Base-by-base conservation (phyloP, 1,140 invertebrate species). In the Zaprionus kolodkinae region DNA sequence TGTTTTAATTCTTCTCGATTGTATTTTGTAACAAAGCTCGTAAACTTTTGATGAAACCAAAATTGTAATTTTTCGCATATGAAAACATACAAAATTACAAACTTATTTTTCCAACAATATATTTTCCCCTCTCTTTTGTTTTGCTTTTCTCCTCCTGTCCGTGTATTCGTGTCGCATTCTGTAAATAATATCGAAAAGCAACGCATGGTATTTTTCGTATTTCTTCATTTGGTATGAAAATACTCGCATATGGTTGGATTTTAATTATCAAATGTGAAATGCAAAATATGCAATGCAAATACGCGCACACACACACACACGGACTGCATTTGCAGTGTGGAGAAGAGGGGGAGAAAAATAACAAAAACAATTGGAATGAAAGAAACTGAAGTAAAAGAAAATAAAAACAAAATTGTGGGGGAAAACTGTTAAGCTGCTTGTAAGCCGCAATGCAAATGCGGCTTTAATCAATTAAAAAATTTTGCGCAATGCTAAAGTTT, bases 401-500 rank as follows among this genome's bases (percentile, higher is more conserved):
- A 56, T 54, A 59, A 64, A 40, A 63, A 50, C 60, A 43, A 66
- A 67, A 65, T 66, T 52, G 57, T 40, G 48, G 40, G 1, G 48
- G 71, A 57, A 83, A 85, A 84, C 80, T 87, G 84, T 84, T 89
- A 88, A 88, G 85, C 85, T 84, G 81, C 75, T 89, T 76, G 85
- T 88, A 88, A 88, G 81, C 85, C 86, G 72, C 78, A 85, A 79
- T 81, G 85, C 85, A 88, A 88, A 88, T 88, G 76, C 78, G 85
- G 85, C 85, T 88, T 88, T 88, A 88, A 88, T 89, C 85, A 88
- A 88, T 88, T 88, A 88, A 89, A 88, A 89, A 88, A 80, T 80
- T 70, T 79, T 78, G 60, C 68, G 76, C 71, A 62, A 73, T 76
- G 76, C 73, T 74, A 89, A 88, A 89, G 71, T 87, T 89, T 55